Evolutionary conservation across 2,113 vertebrate species (phyloP), one percentile per base, ranked within the genome.

Genomic region (Clinocottus analis): DNA sequence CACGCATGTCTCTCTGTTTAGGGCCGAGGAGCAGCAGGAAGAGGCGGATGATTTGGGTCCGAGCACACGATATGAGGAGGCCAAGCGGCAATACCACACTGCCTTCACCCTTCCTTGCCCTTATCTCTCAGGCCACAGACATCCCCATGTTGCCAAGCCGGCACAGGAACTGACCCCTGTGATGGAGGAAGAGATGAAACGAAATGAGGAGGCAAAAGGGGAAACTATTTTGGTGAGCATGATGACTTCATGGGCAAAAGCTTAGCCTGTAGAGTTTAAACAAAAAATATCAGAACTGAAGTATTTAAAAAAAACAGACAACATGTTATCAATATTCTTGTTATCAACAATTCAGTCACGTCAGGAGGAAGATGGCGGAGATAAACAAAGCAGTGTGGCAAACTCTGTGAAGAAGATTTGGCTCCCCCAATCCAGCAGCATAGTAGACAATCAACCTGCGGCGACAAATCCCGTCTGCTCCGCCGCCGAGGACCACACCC

Each of bases 21-120:
- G 87, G 58, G 51, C 47, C 33, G 56, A 76, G 35, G 58, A 84
- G 62, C 16, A 58, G 60, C 73, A 76, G 45, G 53, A 35, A 39
- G 65, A 86, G 47, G 51, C 60, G 21, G 63, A 81, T 35, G 80
- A 90, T 85, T 63, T 84, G 47, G 55, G 27, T 35, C 41, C 53
- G 41, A 71, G 55, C 49, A 53, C 23, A 27, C 66, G 37, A 49
- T 45, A 27, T 31, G 58, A 77, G 23, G 19, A 77, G 59, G 51
- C 79, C 43, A 60, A 68, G 74, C 80, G 65, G 55, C 64, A 78
- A 51, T 8, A 47, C 79, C 66, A 45, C 69, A 47, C 53, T 59
- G 56, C 72, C 67, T 70, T 66, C 64, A 70, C 33, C 59, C 69
- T 41, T 77, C 53, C 77, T 5, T 64, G 37, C 33, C 66, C 76